Evolutionary conservation across 2,888 invertebrate genomes (phyloP).

Genomic region (Acrobeloides nanus): DNA sequence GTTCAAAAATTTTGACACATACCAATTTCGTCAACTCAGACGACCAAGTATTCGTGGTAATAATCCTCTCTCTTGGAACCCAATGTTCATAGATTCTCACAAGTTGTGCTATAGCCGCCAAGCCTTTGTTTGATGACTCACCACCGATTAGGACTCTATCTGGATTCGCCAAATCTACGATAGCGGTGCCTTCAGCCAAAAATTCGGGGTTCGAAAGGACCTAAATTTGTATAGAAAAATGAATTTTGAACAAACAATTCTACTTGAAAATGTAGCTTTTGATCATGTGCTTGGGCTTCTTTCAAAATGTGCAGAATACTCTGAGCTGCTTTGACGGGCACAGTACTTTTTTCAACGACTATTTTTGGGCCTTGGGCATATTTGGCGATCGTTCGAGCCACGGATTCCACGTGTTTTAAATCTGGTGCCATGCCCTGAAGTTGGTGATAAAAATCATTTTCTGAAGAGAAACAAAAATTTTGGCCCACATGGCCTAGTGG

Average conservation of each 20-base stretch:
- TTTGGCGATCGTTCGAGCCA: constrained; percentile 89
- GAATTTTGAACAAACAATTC: too few species aligned
- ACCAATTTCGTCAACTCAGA: constrained; percentile 92
- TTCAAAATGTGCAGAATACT: constrained; percentile 63
- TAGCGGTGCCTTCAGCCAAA: constrained; percentile 93
- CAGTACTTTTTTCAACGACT: constrained; percentile 97
- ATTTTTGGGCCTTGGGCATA: constrained; percentile 71
- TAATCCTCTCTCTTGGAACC: constrained; percentile 83
- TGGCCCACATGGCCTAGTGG: too few species aligned
- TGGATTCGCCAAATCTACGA: constrained; percentile 80
- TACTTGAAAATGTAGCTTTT: constrained; percentile 55
- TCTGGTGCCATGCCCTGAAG: constrained; percentile 91
- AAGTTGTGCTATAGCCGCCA: constrained; percentile 74
- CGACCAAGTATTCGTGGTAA: constrained; percentile 98
- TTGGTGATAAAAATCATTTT: too few species aligned
- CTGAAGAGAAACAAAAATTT: too few species aligned
- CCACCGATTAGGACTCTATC: constrained; percentile 87
- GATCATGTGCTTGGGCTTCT: constrained; percentile 46
- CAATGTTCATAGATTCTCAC: constrained; percentile 88
- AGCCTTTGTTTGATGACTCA: constrained; percentile 60
- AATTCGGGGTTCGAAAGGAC: constrained; percentile 98
- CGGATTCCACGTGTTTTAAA: constrained; percentile 88
- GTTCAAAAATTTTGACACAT: constrained; percentile 16
- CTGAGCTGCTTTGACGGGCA: constrained; percentile 93
- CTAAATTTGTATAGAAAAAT: constrained; percentile 55